Evolutionary conservation across 1,140 invertebrate species (phyloP), one percentile per base, ranked within the genome.

Genomic region (Meloidogyne chitwoodi): DNA sequence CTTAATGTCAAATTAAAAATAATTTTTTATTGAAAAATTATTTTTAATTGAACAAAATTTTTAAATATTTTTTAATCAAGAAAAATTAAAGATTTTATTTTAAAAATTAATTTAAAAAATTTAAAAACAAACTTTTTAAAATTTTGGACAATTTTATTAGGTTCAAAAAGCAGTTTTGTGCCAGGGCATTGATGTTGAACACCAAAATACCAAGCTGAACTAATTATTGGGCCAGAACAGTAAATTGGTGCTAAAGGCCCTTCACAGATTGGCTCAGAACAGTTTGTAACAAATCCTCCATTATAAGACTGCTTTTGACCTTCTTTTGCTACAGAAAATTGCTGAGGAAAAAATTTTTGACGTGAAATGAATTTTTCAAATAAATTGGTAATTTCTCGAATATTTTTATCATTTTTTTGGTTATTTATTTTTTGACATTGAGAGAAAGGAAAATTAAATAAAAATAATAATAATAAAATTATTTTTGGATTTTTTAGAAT

Each of bases 161-260:
- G 41, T 10, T 75, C 70, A 67, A 64, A 63, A 24, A n/a, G 26
- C 5, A 80, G 66, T 65, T 67, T 74, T 26, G 77, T 69, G 10
- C 79, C 79, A 26, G 79, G 79, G 61, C 79, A 80, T 41, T 66
- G 38, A n/a, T 80, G 68, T 48, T 75, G 72, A n/a, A 81, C 41
- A 56, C 79, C 79, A 73, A 70, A 80, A 67, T 64, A 79, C 79
- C 79, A 80, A n/a, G 77, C 63, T 4, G 79, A 34, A 61, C 34
- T 41, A 38, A 80, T 66, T 27, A 80, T 56, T 24, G 63, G 64
- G n/a, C 79, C 79, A 6, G 66, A 34, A 44, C 79, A 80, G 65
- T 80, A 80, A 29, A 80, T 80, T 61, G 71, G 48, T 22, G 79
- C 29, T 31, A 80, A 65, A 16, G 34, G 38, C 1, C 79, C 79